Base-by-base conservation (phyloP, 2,797 vertebrate genomes). In the Rhinella marina region DNA sequence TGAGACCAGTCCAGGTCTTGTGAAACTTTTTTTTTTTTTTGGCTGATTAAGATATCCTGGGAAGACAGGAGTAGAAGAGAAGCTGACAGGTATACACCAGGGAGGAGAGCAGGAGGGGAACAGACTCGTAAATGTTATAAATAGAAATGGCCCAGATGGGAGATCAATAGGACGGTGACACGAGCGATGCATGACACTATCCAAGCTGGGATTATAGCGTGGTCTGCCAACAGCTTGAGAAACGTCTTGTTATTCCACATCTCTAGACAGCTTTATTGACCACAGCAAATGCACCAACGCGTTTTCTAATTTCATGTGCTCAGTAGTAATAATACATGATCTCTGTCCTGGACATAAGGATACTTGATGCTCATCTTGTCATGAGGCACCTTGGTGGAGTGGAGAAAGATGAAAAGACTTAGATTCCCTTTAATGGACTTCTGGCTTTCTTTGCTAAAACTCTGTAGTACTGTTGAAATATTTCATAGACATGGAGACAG, bases 81-180 rank as follows among this genome's bases (percentile, higher is more conserved):
- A 68, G 32, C 72, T 89, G 88, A 89, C 84, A 89, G 84, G 88
- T 89, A 86, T 86, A 82, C 84, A 70, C 61, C 29, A 70, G 59
- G 50, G 81, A 84, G 25, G 41, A 41, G 62, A 27, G 83, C 82
- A 59, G 84, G 83, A 6, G 75, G 68, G 16, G 77, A 76, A 79
- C 27, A 9, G 57, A 76, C 57, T 85, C 57, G 12, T 84, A 66
- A 68, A 80, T 19, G 79, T 78, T 89, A 89, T 89, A 89, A 89
- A 89, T 89, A 89, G 88, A 86, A 88, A 86, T 66, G 70, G 79
- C 25, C 73, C 84, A 86, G 84, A 78, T 89, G 88, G 84, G 61
- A 89, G 88, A 89, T 86, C 88, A 82, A 89, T 89, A 86, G 79
- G 80, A 82, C 70, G 29, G 79, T 86, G 84, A 89, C 88, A 89